These are phyloP conservation scores for Papilio polyxenes DNA, from an alignment of 1,140 invertebrate species.

Conservation along the genomic window DNA sequence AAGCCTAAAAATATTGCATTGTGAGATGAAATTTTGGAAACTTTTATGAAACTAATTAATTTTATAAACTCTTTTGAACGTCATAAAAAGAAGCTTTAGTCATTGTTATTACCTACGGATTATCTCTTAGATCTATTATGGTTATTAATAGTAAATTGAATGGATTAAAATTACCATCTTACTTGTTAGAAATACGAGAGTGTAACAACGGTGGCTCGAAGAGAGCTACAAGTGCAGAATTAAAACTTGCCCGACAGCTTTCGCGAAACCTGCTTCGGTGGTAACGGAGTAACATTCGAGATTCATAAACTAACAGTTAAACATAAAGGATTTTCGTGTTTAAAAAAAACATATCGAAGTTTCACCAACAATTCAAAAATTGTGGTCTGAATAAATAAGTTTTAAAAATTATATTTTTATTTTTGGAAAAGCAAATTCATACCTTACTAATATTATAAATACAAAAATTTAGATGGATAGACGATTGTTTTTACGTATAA, in stretches of 20 bases:
- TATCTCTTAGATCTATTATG: background rate
- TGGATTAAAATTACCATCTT: background rate
- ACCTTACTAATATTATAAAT: too few relatives aligned
- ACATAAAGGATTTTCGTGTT: background rate
- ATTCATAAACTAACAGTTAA: conserved; percentile 17
- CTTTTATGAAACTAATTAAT: background rate
- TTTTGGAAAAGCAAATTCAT: too few relatives aligned
- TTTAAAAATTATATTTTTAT: too few relatives aligned
- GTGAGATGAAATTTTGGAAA: background rate
- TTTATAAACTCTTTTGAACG: background rate
- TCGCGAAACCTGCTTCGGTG: conserved; percentile 31
- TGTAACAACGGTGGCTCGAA: conserved; percentile 11
- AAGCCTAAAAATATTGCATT: background rate
- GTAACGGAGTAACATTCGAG: conserved; percentile 9
- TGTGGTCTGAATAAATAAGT: background rate
- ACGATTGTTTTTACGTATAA: too few relatives aligned
- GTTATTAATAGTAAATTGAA: background rate
- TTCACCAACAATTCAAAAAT: background rate
- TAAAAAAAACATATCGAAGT: background rate
- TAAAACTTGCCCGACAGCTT: conserved; percentile 34
- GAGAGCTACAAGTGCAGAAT: conserved; percentile 19
- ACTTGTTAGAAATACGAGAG: background rate
- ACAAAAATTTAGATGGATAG: too few relatives aligned
- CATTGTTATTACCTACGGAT: background rate
- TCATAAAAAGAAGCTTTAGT: background rate